A percentile compares a stretch with the other conserved stretches of the same genome.
Conservation (phyloP, 2,888 invertebrate genomes). For the Rhamphomyia laevipes region DNA sequence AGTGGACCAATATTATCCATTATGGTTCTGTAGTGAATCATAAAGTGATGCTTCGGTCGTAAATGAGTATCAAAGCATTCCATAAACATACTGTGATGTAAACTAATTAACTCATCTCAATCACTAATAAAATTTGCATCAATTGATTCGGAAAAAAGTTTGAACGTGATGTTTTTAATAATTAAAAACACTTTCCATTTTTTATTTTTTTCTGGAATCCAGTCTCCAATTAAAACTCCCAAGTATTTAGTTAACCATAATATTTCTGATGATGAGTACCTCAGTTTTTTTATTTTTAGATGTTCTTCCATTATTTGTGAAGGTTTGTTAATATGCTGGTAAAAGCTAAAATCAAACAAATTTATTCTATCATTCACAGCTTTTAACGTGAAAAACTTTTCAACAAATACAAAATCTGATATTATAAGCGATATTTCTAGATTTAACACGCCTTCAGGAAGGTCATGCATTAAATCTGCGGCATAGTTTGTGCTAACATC, state of each 20-base stretch:
- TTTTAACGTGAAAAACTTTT: constrained; percentile 6
- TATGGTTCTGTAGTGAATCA: neutral
- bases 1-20: neutral
- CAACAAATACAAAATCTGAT: neutral
- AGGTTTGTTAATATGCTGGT: constrained; percentile 4
- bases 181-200: neutral
- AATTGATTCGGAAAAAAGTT: constrained; percentile 16
- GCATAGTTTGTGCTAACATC: neutral
- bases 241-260: constrained; percentile 3
- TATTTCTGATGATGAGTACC: constrained; percentile 8
- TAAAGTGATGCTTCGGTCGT: neutral
- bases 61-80: too few relatives aligned
- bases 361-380: neutral
- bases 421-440: constrained; percentile 1
- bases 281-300: constrained; percentile 2
- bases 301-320: constrained; percentile 2
- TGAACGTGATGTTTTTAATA: constrained; percentile 1
- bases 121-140: neutral
- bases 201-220: too few relatives aligned
- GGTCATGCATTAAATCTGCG: constrained; percentile 3
- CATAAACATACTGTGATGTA: neutral
- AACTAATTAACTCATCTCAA: neutral
- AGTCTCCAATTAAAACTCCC: too few relatives aligned
- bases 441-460: constrained; percentile 1
- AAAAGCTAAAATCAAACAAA: neutral